Evolutionary conservation across 2,888 invertebrate species (phyloP).

Genomic region (Andricus quercusramuli): DNA sequence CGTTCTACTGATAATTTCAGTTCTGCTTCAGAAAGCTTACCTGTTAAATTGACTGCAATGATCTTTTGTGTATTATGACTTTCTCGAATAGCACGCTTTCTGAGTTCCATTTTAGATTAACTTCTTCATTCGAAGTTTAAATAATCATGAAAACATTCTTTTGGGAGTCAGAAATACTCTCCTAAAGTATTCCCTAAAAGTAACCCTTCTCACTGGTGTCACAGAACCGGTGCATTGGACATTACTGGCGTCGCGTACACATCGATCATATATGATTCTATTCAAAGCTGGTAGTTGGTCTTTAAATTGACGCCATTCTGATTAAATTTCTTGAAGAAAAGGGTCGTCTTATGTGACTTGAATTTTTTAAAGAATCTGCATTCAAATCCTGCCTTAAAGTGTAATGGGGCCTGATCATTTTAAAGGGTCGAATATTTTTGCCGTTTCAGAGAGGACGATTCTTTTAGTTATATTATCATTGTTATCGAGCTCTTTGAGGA

Average conservation of each 20-base stretch:
- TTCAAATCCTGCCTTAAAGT: background rate
- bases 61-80: background rate
- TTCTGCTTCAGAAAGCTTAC: constrained; percentile 3
- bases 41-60: background rate
- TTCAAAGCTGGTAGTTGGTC: too few species aligned
- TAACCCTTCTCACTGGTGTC: too few species aligned
- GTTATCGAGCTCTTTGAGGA: background rate
- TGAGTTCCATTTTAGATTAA: too few species aligned
- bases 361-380: background rate
- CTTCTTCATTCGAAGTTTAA: too few species aligned
- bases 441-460: constrained; percentile 49
- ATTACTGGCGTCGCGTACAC: too few species aligned
- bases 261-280: too few species aligned
- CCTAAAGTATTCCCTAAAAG: too few species aligned
- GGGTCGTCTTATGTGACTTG: background rate
- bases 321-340: too few species aligned
- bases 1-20: background rate
- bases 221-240: too few species aligned
- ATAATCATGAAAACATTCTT: too few species aligned
- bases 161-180: accelerated
- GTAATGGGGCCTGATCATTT: background rate
- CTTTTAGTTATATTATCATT: constrained; percentile 51
- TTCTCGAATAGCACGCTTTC: too few species aligned
- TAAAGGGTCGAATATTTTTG: background rate
- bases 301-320: too few species aligned